These are phyloP conservation scores for Danio jaintianensis DNA, from an alignment of 2,797 vertebrate species.

Conservation along the genomic window DNA sequence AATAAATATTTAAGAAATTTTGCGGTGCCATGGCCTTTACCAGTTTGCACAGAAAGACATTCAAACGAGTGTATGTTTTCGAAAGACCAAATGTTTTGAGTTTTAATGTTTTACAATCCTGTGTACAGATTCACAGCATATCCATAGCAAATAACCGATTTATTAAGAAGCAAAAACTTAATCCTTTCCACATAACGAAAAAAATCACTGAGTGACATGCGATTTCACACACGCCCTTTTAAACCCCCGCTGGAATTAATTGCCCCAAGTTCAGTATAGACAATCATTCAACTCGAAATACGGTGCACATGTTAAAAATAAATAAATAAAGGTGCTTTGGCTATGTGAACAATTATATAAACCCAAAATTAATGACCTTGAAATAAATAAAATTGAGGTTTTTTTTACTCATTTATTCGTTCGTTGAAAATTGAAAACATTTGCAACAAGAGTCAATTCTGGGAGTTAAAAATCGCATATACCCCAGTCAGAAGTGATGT, in stretches of 20 bases:
- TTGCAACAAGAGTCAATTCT: conserved; percentile 34
- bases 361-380: neutral
- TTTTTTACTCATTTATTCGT: conserved; percentile 6
- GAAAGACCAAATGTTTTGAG: conserved; percentile 3
- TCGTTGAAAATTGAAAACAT: conserved; percentile 23
- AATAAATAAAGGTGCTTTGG: neutral
- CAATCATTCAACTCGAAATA: neutral
- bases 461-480: conserved; percentile 39
- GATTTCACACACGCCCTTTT: neutral
- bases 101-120: conserved; percentile 23
- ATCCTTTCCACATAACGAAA: conserved; percentile 9
- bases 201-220: conserved; percentile 1
- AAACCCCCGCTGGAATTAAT: neutral
- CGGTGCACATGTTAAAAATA: neutral
- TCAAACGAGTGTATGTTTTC: conserved; percentile 18
- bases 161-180: conserved; percentile 16
- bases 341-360: neutral
- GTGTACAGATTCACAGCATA: neutral
- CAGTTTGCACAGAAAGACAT: conserved; percentile 18
- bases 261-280: neutral
- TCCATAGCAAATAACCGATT: conserved; percentile 26
- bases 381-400: neutral
- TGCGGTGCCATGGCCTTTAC: neutral
- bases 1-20: conserved; percentile 58
- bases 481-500: conserved; percentile 68